Evolutionary conservation across 1,140 invertebrate genomes (phyloP), one percentile per base, ranked within the genome.

Genomic region (Antheraea mylitta): DNA sequence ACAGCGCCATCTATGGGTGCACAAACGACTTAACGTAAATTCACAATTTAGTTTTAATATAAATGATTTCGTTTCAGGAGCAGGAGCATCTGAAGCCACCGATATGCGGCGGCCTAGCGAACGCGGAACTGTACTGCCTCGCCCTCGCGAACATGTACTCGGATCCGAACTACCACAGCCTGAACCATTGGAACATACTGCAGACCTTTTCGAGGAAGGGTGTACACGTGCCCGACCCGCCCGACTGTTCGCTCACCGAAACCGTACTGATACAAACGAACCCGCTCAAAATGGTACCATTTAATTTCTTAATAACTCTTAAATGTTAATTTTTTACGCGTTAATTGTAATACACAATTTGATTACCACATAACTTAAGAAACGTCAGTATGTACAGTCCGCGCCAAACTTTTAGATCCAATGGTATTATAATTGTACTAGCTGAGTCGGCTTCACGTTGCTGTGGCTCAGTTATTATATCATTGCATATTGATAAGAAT

Each of bases 91-190:
- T 99, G 70, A 99, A 99, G 90, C 98, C 98, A 59, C 96, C 98
- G 74, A 97, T 99, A 76, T 96, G 98, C 58, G 97, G 98, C 79
- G 95, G 96, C 36, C 93, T 99, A 78, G 97, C 98, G 72, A 99
- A 97, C 93, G 98, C 98, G 72, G 98, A 99, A 90, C 94, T 99
- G 18, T 99, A 99, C 93, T 99, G 98, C 92, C 94, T 98, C 89
- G 98, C 98, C 61, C 93, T 99, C 87, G 96, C 97, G 75, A 99
- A 98, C 93, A 98, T 99, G 91, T 99, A 99, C 92, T 97, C 97
- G 64, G 98, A 99, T 93, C 98, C 97, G 67, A 98, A 98, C 92
- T 98, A 98, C 92, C 96, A 98, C 93, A 98, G 97, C 93, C 95
- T 99, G 71, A 98, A 98, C 93, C 98, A 99, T 92, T 97, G 96